Conservation (phyloP, 2,888 invertebrate genomes). For the Onthophagus sagittarius region DNA sequence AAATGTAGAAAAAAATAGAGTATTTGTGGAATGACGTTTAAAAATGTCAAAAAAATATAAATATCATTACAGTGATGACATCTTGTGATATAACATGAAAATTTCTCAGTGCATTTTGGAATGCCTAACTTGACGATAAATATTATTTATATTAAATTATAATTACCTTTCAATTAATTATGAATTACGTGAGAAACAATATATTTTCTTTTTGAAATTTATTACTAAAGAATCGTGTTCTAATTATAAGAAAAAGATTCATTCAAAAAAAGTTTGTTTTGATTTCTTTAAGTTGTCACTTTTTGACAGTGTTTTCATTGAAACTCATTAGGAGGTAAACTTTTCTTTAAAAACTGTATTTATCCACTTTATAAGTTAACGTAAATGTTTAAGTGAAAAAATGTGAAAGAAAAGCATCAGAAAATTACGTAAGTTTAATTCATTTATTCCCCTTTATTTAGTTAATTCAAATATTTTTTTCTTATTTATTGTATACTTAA, state of each 20-base stretch:
- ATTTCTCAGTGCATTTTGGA: no score
- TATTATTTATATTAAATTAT: neutral
- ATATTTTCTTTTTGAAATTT: neutral
- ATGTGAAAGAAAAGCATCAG: neutral
- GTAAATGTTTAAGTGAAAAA: neutral
- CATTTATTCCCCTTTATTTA: no score
- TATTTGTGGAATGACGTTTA: no score
- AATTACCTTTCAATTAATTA: neutral
- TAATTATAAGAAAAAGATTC: neutral
- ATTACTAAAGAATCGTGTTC: no score
- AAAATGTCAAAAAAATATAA: no score
- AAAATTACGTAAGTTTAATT: neutral
- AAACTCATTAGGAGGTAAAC: neutral
- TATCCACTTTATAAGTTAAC: neutral
- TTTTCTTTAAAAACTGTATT: neutral
- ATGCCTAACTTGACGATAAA: no score
- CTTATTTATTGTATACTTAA: no score
- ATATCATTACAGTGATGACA: no score
- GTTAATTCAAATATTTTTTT: no score
- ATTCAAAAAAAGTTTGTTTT: neutral
- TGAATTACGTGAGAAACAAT: neutral
- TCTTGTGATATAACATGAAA: no score
- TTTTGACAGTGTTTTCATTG: neutral
- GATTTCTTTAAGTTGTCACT: neutral
- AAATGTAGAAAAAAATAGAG: no score